phyloP scores from a whole-genome alignment of 2,888 invertebrate species.

The Smittia sp. region DNA sequence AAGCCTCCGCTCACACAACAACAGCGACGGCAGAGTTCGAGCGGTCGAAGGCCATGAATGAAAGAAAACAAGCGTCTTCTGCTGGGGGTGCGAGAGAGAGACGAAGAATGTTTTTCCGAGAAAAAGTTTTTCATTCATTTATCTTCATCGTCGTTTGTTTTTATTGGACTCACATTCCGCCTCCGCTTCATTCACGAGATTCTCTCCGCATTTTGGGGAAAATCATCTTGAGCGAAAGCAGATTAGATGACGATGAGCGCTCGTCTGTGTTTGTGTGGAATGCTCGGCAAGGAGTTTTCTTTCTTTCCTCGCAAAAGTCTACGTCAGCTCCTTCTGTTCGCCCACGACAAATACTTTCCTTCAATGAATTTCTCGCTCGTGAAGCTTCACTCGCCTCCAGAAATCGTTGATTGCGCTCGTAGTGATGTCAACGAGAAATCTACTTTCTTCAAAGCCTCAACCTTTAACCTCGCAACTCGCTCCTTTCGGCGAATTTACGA shows the following conservation, averaged over 20 bases:
- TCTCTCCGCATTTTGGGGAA: too few relatives aligned
- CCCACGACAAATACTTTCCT: neutral
- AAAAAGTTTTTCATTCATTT: constrained; percentile 37
- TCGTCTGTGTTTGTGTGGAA: neutral
- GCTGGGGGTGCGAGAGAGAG: neutral
- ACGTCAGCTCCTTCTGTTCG: too few relatives aligned
- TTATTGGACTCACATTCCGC: constrained; percentile 37
- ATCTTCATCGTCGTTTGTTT: constrained; percentile 22
- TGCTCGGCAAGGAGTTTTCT: too few relatives aligned
- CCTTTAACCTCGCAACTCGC: too few relatives aligned
- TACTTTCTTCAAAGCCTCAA: too few relatives aligned
- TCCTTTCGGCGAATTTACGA: too few relatives aligned
- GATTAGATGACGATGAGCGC: neutral
- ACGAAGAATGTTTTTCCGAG: constrained; percentile 28
- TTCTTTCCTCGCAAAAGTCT: too few relatives aligned
- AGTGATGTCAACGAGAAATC: too few relatives aligned
- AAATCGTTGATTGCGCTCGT: too few relatives aligned
- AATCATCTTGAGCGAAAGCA: neutral
- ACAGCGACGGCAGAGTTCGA: neutral
- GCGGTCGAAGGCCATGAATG: neutral
- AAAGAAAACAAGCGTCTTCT: constrained; percentile 12
- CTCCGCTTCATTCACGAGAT: constrained; percentile 31
- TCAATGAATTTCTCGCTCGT: neutral
- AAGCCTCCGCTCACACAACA: neutral
- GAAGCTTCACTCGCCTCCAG: too few relatives aligned